Conservation (phyloP, 2,797 vertebrate genomes). For the Tenualosa ilisha region DNA sequence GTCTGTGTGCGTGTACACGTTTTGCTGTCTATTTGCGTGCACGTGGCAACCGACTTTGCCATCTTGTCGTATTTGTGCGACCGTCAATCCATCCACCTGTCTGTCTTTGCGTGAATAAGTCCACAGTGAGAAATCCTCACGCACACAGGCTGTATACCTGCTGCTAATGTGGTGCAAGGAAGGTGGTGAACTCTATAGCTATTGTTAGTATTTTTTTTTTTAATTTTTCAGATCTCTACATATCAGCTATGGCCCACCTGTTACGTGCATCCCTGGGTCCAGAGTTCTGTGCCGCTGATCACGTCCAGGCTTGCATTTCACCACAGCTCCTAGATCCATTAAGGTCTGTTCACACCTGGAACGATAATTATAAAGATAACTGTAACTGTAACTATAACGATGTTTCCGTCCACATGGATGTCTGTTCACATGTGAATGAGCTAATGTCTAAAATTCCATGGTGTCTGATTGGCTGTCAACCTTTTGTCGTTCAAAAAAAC, state of each 20-base stretch:
- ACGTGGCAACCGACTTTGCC: background rate
- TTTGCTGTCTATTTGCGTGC: background rate
- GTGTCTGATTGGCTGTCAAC: too few relatives aligned
- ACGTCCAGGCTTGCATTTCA: background rate
- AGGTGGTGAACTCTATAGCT: background rate
- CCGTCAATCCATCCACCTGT: background rate
- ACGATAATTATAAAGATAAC: too few relatives aligned
- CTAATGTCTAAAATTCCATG: too few relatives aligned
- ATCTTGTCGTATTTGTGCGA: slow-evolving; percentile 1
- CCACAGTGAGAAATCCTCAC: background rate
- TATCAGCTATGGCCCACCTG: background rate
- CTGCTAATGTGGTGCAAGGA: background rate
- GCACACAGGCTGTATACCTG: slow-evolving; percentile 11
- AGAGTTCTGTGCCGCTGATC: background rate
- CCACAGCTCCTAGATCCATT: background rate
- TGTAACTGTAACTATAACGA: too few relatives aligned
- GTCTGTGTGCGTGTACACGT: background rate
- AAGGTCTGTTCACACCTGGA: too few relatives aligned
- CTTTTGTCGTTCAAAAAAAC: too few relatives aligned
- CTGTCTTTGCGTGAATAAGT: background rate
- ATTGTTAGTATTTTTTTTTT: background rate
- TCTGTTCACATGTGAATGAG: too few relatives aligned
- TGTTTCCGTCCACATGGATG: too few relatives aligned
- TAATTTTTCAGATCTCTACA: background rate
- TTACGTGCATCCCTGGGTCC: background rate